A percentile compares a stretch with the other conserved stretches of the same genome.
Conservation (phyloP, 2,113 vertebrate genomes). For the Pelmatolapia mariae region DNA sequence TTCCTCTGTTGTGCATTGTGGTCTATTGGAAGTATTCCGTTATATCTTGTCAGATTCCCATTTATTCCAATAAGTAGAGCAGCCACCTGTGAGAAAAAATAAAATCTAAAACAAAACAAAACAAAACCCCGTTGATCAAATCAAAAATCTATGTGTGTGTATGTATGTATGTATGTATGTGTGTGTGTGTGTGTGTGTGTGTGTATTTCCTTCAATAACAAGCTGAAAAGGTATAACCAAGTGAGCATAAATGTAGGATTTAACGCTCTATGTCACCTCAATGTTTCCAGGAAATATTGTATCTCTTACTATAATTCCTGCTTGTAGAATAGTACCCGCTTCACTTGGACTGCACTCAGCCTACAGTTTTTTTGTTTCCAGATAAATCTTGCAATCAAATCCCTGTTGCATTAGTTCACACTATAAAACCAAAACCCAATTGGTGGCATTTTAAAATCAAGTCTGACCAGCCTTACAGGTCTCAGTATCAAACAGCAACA, state of each 20-base stretch:
- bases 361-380: neutral
- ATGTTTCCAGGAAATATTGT: neutral
- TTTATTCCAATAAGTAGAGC: neutral
- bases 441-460: neutral
- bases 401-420: neutral
- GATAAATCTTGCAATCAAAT: neutral
- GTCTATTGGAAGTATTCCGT: neutral
- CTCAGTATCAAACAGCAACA: neutral
- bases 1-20: neutral
- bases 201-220: neutral
- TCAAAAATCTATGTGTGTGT: no score
- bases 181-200: neutral
- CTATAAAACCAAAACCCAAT: neutral
- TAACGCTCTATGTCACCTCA: neutral
- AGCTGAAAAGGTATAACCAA: neutral
- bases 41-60: neutral
- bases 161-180: no score
- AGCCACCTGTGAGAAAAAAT: neutral
- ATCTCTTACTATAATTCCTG: neutral
- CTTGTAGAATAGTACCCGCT: fast-evolving
- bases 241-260: neutral
- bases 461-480: neutral
- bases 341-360: neutral
- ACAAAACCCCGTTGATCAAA: no score
- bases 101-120: neutral